Percentiles rank a stretch among this genome's conserved stretches.
Conservation (phyloP, 1,140 invertebrate species). For the Drosophila triauraria region DNA sequence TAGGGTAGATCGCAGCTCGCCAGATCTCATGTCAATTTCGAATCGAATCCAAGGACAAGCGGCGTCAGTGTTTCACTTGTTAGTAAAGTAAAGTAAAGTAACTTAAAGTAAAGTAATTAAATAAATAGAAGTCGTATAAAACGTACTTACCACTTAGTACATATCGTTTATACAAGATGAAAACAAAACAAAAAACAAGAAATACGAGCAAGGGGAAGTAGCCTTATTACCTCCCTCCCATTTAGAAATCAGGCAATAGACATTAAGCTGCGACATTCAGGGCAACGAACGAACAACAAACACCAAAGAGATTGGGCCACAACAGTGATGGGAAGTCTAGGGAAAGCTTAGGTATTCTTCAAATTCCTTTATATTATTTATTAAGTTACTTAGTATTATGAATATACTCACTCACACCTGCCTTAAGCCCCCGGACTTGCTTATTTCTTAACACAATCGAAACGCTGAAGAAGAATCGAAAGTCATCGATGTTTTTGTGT, state of each 20-base stretch:
- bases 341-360: neutral
- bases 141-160: conserved; percentile 67
- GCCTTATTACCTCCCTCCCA: conserved; percentile 8
- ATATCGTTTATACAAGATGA: conserved; percentile 71
- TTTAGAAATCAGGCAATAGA: conserved; percentile 35
- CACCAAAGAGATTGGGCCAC: conserved; percentile 1
- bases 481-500: too few relatives aligned
- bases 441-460: neutral
- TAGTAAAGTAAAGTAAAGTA: conserved; percentile 23
- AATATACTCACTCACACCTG: neutral
- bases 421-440: neutral
- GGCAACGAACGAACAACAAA: conserved; percentile 32
- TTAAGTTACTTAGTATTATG: neutral
- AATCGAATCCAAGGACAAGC: conserved; percentile 19
- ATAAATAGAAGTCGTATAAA: conserved; percentile 38
- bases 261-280: conserved; percentile 40
- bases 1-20: conserved; percentile 29
- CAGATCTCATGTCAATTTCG: conserved; percentile 74
- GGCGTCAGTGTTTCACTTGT: conserved; percentile 49
- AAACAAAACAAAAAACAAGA: neutral
- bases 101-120: conserved; percentile 16
- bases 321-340: conserved; percentile 29
- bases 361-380: too few relatives aligned
- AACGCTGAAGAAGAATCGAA: too few relatives aligned
- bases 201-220: conserved; percentile 33